A percentile compares a stretch with the other conserved stretches of the same genome.
Evolutionary conservation across 2,113 vertebrate species (phyloP).

Genomic region (Lycaon pictus): DNA sequence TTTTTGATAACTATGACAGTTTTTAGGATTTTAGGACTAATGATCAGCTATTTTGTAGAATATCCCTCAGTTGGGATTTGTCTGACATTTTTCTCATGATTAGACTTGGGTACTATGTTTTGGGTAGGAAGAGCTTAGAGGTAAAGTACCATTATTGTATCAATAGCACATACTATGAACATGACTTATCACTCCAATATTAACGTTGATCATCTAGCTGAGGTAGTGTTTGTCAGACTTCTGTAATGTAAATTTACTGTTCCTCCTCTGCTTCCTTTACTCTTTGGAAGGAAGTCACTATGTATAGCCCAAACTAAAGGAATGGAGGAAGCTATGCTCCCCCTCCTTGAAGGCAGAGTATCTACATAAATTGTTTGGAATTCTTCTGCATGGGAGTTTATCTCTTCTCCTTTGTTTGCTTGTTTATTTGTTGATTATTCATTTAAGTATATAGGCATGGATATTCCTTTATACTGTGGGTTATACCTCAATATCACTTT

Average conservation of each 20-base stretch:
- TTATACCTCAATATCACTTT: constrained; percentile 20
- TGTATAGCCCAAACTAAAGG: background rate
- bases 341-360: background rate
- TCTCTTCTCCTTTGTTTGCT: constrained; percentile 28
- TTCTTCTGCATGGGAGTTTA: background rate
- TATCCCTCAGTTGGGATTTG: background rate
- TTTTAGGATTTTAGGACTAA: constrained; percentile 38
- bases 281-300: background rate
- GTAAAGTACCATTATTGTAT: constrained; percentile 1
- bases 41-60: background rate
- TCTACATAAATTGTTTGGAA: constrained; percentile 38
- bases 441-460: background rate
- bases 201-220: constrained; percentile 23
- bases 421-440: constrained; percentile 7
- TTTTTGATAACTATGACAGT: constrained; percentile 37
- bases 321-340: background rate
- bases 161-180: constrained; percentile 13
- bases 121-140: background rate
- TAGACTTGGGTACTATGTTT: constrained; percentile 22
- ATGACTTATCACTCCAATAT: constrained; percentile 21
- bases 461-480: constrained; percentile 54
- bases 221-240: constrained; percentile 15
- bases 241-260: background rate
- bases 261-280: background rate
- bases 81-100: constrained; percentile 43